Evolutionary conservation across 2,113 vertebrate genomes (phyloP), one percentile per base, ranked within the genome.

Genomic region (Seriola dumerili): DNA sequence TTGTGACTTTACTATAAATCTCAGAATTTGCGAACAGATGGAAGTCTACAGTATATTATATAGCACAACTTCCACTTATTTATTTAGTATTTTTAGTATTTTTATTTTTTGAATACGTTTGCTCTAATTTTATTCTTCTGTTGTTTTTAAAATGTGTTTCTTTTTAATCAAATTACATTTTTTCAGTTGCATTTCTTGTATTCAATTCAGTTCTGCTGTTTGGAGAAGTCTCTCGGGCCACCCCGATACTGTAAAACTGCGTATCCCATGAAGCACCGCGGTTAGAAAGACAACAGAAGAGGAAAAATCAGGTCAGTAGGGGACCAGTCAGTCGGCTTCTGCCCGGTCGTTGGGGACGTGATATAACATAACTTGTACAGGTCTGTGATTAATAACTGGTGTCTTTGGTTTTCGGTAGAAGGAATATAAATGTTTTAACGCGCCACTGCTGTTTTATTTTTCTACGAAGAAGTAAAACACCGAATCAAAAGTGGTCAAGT

Each of bases 261-360:
- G 55, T 50, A 3, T 87, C 86, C 89, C 89, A 72, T 11, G 14
- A 65, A 17, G 58, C 83, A 63, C 21, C 23, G 62, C 62, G 82
- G 40, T 0, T 2, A 10, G 5, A 23, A 3, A 42, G 34, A 9
- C 3, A 17, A 36, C 44, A 75, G 36, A 9, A 32, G 5, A 59
- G 12, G 71, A 62, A 23, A 55, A 55, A 54, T 3, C 25, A 1
- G 17, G 52, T 46, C 54, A 65, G 4, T 76, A 8, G 48, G 34
- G 54, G 29, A 11, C 40, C 40, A 42, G 40, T 42, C 40, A 9
- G 34, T 10, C 21, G 62, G 9, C 5, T 1, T 0, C 46, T 3
- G 5, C 0, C 4, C 42, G 48, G 84, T 69, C 82, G 0, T 3
- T 1, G 1, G 1, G 23, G 29, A 65, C 78, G 34, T 67, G 0